phyloP scores from a whole-genome alignment of 2,797 vertebrate genomes.

The Propithecus perrieri region DNA sequence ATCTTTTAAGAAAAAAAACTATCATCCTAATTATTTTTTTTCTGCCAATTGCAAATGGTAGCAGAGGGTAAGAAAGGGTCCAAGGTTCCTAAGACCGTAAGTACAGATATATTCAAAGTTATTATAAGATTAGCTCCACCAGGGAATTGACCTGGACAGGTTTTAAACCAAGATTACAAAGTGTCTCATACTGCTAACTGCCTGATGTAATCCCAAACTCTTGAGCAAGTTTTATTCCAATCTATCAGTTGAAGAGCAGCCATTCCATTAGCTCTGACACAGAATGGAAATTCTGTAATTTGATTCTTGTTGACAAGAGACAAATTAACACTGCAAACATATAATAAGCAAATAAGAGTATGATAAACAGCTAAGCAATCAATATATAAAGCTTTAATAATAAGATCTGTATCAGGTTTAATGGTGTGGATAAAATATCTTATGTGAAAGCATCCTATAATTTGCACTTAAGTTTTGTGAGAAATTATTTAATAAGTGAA shows the following conservation, averaged over 20 bases:
- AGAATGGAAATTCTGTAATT: not conserved
- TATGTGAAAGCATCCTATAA: not conserved
- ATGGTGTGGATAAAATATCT: not conserved
- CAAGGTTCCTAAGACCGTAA: not conserved
- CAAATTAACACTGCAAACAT: slow-evolving; percentile 21
- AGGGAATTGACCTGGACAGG: not conserved
- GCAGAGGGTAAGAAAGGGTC: not conserved
- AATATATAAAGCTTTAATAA: slow-evolving; percentile 30
- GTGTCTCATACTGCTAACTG: not conserved
- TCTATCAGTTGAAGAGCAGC: not conserved
- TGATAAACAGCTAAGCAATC: not conserved
- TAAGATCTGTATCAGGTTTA: not conserved
- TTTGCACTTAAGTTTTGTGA: slow-evolving; percentile 33
- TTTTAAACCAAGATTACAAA: slow-evolving; percentile 30
- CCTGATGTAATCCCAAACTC: slow-evolving; percentile 33
- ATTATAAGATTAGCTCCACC: not conserved
- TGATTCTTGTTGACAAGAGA: slow-evolving; percentile 18
- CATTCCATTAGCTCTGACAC: not conserved
- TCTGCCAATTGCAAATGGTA: not conserved
- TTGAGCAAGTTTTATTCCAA: not conserved
- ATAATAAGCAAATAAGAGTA: slow-evolving; percentile 20
- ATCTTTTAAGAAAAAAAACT: slow-evolving; percentile 11
- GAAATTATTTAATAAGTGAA: not conserved
- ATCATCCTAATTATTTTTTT: not conserved
- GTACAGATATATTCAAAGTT: not conserved